These are phyloP conservation scores for Saguinus imperator DNA, from an alignment of 2,113 vertebrate species.

Conservation along the genomic window DNA sequence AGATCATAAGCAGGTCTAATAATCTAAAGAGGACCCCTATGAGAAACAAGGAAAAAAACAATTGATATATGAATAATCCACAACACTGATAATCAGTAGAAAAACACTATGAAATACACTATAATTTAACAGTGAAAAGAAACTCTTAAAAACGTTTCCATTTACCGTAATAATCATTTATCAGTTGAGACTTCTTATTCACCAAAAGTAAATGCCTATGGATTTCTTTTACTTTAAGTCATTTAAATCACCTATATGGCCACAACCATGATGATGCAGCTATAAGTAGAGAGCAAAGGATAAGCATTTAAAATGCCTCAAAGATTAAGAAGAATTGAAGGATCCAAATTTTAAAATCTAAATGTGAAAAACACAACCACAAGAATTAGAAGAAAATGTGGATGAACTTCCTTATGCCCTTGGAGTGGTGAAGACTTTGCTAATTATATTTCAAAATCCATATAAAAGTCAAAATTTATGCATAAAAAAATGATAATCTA, in stretches of 20 bases:
- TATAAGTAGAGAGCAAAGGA: conserved; percentile 2
- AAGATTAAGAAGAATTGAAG: background rate
- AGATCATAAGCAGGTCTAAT: conserved; percentile 17
- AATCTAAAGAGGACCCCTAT: background rate
- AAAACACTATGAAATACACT: background rate
- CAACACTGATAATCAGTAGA: background rate
- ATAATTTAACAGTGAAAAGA: conserved; percentile 29
- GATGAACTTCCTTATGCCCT: background rate
- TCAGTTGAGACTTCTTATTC: background rate
- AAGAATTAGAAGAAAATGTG: conserved; percentile 10
- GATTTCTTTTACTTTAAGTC: conserved; percentile 21
- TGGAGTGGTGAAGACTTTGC: background rate
- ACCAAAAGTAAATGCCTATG: background rate
- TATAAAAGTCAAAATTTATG: background rate
- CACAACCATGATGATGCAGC: background rate
- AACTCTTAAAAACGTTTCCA: background rate
- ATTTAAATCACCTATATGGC: conserved; percentile 19
- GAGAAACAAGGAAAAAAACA: background rate
- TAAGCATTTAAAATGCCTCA: background rate
- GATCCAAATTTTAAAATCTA: conserved; percentile 40
- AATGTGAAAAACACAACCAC: background rate
- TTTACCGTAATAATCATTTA: background rate
- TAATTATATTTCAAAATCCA: conserved; percentile 30
- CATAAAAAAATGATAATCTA: background rate
- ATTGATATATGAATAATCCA: background rate